phyloP scores from a whole-genome alignment of 2,888 invertebrate genomes.

The Ichneumoninae sp. region DNA sequence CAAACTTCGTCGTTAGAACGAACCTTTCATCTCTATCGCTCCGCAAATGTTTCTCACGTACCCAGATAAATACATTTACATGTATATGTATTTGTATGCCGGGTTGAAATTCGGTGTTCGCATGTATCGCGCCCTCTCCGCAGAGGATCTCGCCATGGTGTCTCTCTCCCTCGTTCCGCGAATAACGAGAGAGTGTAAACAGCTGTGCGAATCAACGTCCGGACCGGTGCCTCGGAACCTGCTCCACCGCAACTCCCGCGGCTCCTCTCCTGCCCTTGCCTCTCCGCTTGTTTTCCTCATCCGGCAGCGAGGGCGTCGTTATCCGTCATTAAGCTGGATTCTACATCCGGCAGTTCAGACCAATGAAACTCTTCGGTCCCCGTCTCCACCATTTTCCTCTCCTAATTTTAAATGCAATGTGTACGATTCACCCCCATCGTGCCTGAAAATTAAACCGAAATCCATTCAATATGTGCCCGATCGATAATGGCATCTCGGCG shows the following conservation, averaged over 20 bases:
- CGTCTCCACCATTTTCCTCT: neutral
- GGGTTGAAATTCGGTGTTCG: slow-evolving; percentile 34
- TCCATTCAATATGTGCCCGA: neutral
- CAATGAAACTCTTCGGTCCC: neutral
- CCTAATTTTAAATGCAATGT: neutral
- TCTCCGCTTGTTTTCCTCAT: slow-evolving; percentile 51
- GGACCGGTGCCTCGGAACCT: slow-evolving; percentile 15
- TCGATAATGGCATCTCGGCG: neutral
- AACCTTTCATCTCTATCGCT: slow-evolving; percentile 29
- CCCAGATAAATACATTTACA: neutral
- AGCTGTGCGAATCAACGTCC: slow-evolving; percentile 55
- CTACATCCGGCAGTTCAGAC: slow-evolving; percentile 19
- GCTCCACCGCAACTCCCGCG: slow-evolving; percentile 6
- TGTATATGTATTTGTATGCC: neutral
- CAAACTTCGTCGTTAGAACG: slow-evolving; percentile 47
- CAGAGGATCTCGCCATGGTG: neutral
- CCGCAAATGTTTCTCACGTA: slow-evolving; percentile 46
- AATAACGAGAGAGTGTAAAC: slow-evolving; percentile 54
- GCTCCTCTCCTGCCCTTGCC: slow-evolving; percentile 21
- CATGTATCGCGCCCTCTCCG: slow-evolving; percentile 12
- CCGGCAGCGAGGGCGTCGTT: slow-evolving; percentile 30
- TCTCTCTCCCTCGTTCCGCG: slow-evolving; percentile 5
- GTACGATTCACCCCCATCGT: neutral
- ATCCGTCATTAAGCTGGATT: slow-evolving; percentile 51
- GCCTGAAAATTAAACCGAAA: neutral